phyloP scores from a whole-genome alignment of 2,888 invertebrate genomes.

The Noctua fimbriata region DNA sequence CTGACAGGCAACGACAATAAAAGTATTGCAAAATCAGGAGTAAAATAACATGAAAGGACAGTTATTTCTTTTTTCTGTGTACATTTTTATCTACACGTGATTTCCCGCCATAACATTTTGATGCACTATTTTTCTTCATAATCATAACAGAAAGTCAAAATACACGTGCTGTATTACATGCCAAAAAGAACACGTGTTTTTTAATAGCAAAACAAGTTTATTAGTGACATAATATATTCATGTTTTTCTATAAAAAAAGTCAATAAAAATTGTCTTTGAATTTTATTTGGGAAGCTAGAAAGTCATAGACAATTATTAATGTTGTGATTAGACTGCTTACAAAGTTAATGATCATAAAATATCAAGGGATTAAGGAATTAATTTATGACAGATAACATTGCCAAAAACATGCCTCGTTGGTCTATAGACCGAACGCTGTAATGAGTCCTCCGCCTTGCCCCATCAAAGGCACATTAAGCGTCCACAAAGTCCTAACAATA shows the following conservation, averaged over 20 bases:
- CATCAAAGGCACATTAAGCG: too few species aligned
- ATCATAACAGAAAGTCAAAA: not conserved
- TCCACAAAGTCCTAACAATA: too few species aligned
- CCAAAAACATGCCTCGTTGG: not conserved
- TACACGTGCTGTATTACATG: slow-evolving; percentile 16
- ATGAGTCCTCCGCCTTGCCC: too few species aligned
- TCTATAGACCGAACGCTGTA: too few species aligned
- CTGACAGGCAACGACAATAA: too few species aligned
- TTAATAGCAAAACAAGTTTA: slow-evolving; percentile 12
- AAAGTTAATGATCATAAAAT: slow-evolving; percentile 18
- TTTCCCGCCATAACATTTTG: not conserved
- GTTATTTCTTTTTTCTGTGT: not conserved
- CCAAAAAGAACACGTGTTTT: slow-evolving; percentile 26
- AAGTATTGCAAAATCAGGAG: not conserved
- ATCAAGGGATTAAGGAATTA: slow-evolving; percentile 8
- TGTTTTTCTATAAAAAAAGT: not conserved
- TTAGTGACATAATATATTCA: slow-evolving; percentile 7
- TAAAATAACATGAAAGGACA: not conserved
- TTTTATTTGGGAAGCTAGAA: slow-evolving; percentile 8
- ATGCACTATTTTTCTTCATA: not conserved
- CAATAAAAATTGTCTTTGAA: slow-evolving; percentile 14
- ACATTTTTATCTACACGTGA: not conserved
- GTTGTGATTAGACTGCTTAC: slow-evolving; percentile 22
- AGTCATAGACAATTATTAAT: slow-evolving; percentile 27
- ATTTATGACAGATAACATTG: slow-evolving; percentile 18